Conservation (phyloP, 2,888 invertebrate species). For the Trachelus troglodyta region DNA sequence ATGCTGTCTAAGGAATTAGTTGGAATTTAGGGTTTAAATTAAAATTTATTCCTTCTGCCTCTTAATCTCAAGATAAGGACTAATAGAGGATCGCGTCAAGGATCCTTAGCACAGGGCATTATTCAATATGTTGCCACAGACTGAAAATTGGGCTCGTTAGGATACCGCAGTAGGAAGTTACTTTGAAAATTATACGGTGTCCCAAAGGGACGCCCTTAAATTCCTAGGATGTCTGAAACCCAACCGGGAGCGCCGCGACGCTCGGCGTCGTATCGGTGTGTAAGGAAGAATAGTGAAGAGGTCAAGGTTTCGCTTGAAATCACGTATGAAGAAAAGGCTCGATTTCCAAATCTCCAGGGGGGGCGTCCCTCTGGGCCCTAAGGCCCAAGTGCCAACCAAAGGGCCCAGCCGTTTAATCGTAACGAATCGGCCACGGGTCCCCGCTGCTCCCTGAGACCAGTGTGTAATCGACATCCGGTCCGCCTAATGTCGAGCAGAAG, state of each 20-base stretch:
- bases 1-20: neutral
- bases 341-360: neutral
- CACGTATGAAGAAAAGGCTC: slow-evolving; percentile 9
- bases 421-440: slow-evolving; percentile 36
- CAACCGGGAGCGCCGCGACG: too few relatives aligned
- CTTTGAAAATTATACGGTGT: too few relatives aligned
- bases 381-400: too few relatives aligned
- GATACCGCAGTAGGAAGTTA: too few relatives aligned
- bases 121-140: too few relatives aligned
- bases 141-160: too few relatives aligned
- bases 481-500: slow-evolving; percentile 44
- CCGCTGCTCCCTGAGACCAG: slow-evolving; percentile 27
- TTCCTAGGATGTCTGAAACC: too few relatives aligned
- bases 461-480: slow-evolving; percentile 53
- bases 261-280: too few relatives aligned
- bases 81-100: slow-evolving; percentile 13
- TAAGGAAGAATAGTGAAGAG: too few relatives aligned
- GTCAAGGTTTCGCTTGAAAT: too few relatives aligned
- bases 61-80: slow-evolving; percentile 43
- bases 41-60: slow-evolving; percentile 44
- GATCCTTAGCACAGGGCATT: neutral
- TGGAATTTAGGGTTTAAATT: slow-evolving; percentile 32
- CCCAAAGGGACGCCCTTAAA: too few relatives aligned
- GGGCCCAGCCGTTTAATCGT: slow-evolving; percentile 34
- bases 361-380: too few relatives aligned